Base-by-base conservation (phyloP, 2,888 invertebrate genomes). In the Andrena trimmerana region DNA sequence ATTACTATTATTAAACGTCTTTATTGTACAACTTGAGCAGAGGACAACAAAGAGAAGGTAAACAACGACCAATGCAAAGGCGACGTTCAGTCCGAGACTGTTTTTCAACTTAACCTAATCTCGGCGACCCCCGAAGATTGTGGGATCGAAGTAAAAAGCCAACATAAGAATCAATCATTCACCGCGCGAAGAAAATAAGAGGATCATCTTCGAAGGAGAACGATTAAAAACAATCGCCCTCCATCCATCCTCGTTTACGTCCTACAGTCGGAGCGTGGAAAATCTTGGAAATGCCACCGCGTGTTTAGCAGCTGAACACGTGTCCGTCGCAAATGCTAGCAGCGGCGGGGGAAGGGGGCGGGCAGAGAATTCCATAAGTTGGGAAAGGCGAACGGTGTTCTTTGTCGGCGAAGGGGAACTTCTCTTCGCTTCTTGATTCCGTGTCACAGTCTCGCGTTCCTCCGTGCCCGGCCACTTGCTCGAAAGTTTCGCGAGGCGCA, bases 321-420 rank as follows among this genome's bases (percentile, higher is more conserved):
- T 77, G 77, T 72, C 57, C 65, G 59, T 57, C 2, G 77, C 52
- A 27, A 66, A 74, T 27, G 74, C 59, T 60, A n/a, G 20, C 29
- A 36, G 24, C 57, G 13, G 0, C 57, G 1, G 6, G 5, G 16
- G 27, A 5, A 52, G 5, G 5, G 1, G 31, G 31, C 10, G 20
- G 2, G n/a, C 36, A 20, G 13, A 24, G 36, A 13, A 20, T 50
- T 73, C 63, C 54, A 48, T 66, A 63, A 73, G 66, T 73, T 31
- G 24, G 1, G n/a, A 36, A 36, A 52, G 24, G 36, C 33, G 50
- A 2, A 16, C 33, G 31, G 33, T 5, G 62, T 50, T 62, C 71
- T 33, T 62, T 24, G 13, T 24, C n/a, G 33, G 10, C n/a, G 48
- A 42, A 16, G 24, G 42, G 24, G 24, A 31, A 50, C 48, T 33